A percentile compares a stretch with the other conserved stretches of the same genome.
These are phyloP conservation scores for Heterohyrax brucei DNA, from an alignment of 2,797 vertebrate species.

Conservation along the genomic window DNA sequence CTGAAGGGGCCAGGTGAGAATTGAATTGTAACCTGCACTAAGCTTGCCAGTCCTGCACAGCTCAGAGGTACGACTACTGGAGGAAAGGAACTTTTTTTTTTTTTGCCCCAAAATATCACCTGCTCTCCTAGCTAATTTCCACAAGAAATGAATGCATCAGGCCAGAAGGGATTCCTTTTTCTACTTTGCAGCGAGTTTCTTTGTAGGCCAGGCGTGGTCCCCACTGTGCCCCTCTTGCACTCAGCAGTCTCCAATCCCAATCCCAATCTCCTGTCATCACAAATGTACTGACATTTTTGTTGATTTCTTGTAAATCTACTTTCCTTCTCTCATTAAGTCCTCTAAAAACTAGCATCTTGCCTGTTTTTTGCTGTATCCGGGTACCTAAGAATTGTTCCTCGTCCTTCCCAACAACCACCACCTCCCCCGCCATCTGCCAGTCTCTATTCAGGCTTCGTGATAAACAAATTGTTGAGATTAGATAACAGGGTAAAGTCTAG, in stretches of 20 bases:
- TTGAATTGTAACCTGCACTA: background rate
- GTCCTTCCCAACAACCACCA: too few relatives aligned
- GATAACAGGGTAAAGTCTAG: background rate
- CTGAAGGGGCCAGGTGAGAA: background rate
- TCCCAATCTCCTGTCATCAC: background rate
- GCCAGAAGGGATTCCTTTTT: background rate
- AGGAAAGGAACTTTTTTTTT: background rate
- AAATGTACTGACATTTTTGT: background rate
- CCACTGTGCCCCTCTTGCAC: background rate
- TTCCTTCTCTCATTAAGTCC: background rate
- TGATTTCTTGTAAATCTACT: background rate
- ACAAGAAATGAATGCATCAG: background rate
- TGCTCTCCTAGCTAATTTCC: background rate
- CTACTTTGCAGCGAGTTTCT: background rate
- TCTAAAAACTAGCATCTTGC: constrained; percentile 14
- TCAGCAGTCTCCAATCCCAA: background rate
- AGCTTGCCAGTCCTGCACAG: background rate
- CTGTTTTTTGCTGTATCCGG: constrained; percentile 12
- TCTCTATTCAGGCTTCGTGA: constrained; percentile 2
- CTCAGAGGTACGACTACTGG: background rate
- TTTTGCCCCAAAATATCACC: background rate
- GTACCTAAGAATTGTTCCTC: too few relatives aligned
- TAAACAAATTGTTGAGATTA: constrained; percentile 44
- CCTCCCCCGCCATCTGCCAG: background rate
- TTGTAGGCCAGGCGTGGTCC: background rate